Base-by-base conservation (phyloP, 2,797 vertebrate species). In the Alcedo atthis region DNA sequence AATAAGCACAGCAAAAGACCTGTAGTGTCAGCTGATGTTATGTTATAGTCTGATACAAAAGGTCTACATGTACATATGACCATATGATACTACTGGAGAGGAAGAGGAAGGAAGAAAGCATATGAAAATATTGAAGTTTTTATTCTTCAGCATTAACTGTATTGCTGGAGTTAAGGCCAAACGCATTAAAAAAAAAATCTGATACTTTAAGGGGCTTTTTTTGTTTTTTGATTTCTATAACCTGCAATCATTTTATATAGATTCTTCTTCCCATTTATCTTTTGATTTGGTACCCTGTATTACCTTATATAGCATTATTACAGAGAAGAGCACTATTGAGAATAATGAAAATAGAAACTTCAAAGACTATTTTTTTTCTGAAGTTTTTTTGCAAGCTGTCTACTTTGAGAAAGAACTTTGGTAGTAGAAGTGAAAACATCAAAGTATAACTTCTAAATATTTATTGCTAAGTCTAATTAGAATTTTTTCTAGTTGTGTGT, bases 381-480 rank as follows among this genome's bases (percentile, higher is more conserved):
- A 26, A 74, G 5, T 24, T 32, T 70, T 81, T 88, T 85, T 85
- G 51, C 84, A 87, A 88, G 24, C 42, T 88, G 14, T 59, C 61
- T 82, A 15, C 20, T 88, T 59, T 64, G 32, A 58, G 58, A 89
- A 78, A 75, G 68, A 68, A 8, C 5, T 73, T 92, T 68, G 35
- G 11, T 92, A 85, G 75, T 90, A 67, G 46, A 89, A 89, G 45
- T 68, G n/a, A 68, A 86, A 87, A 13, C 58, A 86, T 86, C 43
- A 66, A 87, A 93, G 57, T 88, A 42, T 55, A 46, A 59, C 49
- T 89, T 89, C 59, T 87, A 91, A 94, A 81, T 93, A 83, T 85
- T 95, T 91, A n/a, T 79, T 92, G 17, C 71, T 78, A 66, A 77
- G 28, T 63, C n/a, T 87, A 91, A 79, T 93, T 64, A 90, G 55